Base-by-base conservation (phyloP, 2,797 vertebrate genomes). In the Lutjanus campechanus region DNA sequence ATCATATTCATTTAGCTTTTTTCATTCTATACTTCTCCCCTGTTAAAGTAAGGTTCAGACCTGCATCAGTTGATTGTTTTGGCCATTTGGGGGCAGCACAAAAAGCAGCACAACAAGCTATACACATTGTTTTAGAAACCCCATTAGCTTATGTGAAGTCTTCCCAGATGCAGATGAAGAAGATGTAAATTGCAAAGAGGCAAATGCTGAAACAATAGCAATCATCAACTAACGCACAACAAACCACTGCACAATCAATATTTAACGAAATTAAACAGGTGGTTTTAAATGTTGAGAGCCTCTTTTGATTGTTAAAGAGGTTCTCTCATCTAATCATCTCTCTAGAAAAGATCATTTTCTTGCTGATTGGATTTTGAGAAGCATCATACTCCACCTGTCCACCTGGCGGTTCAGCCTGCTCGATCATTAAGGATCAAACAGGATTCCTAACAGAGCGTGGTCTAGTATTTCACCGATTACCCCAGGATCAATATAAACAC, bases 341-440 rank as follows among this genome's bases (percentile, higher is more conserved):
- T 43, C 6, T 13, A n/a, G 19, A 29, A 54, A 50, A 22, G 20
- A 54, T 43, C 1, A 66, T 68, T 69, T 17, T 29, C 19, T 47
- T 19, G 16, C 66, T 75, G 54, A 70, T 68, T 73, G 49, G 54
- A 43, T 66, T 60, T 43, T 7, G 8, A 59, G 40, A 73, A 8
- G 25, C 40, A n/a, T 71, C 19, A 41, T 25, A 19, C n/a, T n/a
- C n/a, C n/a, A n/a, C n/a, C n/a, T 43, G 3, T 75, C 15, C 11
- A 61, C 55, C 17, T 55, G 40, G 25, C 3, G 25, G 25, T 68
- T 43, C 51, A 65, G 5, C 20, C 9, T n/a, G 41, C 7, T 47
- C 22, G 12, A 58, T 79, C 67, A 53, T 58, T 19, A 46, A 10
- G 62, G 82, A 56, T 76, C 64, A 13, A 82, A 50, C 0, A 13